Evolutionary conservation across 2,113 vertebrate genomes (phyloP).

Genomic region (Bos taurus): ARS-UCD2.0 NC_037332.1:1652501-1653000

Average conservation of each 20-base stretch:
- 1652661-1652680: constrained; percentile 8
- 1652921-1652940: neutral
- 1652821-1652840: neutral
- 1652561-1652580: neutral
- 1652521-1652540: neutral
- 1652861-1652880: neutral
- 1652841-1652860: neutral
- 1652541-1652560: neutral
- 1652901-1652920: neutral
- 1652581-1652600: neutral
- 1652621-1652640: neutral
- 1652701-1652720: neutral
- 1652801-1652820: neutral
- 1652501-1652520: neutral
- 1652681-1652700: neutral
- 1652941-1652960: neutral
- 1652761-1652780: neutral
- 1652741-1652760: neutral
- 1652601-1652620: neutral
- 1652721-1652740: neutral
- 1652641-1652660: neutral
- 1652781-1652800: neutral
- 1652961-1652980: neutral
- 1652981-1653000: neutral
- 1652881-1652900: constrained; percentile 4